phyloP scores from a whole-genome alignment of 2,888 invertebrate genomes.

The Portevinia maculata region DNA sequence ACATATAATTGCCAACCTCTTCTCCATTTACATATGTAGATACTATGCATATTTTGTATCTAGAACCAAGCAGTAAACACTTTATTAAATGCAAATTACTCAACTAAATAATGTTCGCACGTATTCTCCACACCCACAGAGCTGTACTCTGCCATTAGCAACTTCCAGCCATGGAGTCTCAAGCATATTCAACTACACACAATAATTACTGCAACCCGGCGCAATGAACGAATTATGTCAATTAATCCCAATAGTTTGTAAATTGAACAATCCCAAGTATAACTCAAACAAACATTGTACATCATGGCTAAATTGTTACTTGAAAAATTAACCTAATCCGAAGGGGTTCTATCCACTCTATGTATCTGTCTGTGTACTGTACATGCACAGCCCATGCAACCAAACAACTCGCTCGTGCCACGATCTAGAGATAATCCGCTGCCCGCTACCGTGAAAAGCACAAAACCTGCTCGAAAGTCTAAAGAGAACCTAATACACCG shows the following conservation, averaged over 20 bases:
- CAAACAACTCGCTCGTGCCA: slow-evolving; percentile 62
- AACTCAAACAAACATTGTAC: slow-evolving; percentile 50
- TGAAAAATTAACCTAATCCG: slow-evolving; percentile 15
- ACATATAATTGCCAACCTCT: too few relatives aligned
- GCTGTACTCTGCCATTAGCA: not conserved
- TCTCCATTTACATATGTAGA: too few relatives aligned
- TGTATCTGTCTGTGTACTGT: not conserved
- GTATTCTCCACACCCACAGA: slow-evolving; percentile 23
- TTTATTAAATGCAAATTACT: not conserved
- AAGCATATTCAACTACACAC: slow-evolving; percentile 76
- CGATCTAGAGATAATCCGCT: slow-evolving; percentile 63
- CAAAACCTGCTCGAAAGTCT: slow-evolving; percentile 36
- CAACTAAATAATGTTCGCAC: slow-evolving; percentile 10
- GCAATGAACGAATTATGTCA: slow-evolving; percentile 75
- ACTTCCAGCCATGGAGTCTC: slow-evolving; percentile 12
- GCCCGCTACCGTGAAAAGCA: slow-evolving; percentile 61
- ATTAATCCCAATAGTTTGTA: slow-evolving; percentile 81
- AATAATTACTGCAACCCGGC: slow-evolving; percentile 77
- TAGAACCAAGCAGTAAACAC: too few relatives aligned
- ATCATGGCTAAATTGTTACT: slow-evolving; percentile 64
- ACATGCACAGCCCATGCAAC: not conserved
- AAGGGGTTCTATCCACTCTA: not conserved
- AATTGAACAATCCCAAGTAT: slow-evolving; percentile 78
- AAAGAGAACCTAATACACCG: slow-evolving; percentile 19
- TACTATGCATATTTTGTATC: too few relatives aligned